Base-by-base conservation (phyloP, 2,797 vertebrate genomes). In the Salmo trutta region DNA sequence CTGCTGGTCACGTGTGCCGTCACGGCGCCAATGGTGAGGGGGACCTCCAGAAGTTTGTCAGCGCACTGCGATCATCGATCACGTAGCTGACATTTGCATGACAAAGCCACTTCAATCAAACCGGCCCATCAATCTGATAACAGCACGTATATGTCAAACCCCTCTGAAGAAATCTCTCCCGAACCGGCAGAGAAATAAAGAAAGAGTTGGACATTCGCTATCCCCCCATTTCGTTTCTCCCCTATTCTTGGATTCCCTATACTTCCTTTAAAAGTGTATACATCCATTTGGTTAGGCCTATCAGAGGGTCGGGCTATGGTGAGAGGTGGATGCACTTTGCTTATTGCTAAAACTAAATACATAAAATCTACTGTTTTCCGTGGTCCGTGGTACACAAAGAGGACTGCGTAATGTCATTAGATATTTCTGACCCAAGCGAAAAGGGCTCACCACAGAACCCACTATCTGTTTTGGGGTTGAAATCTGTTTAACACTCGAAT, bases 71-170 rank as follows among this genome's bases (percentile, higher is more conserved):
- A 92, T 88, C 96, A 98, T 99, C 97, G 96, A 99, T 99, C 98
- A 99, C 93, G 92, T 86, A 87, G 87, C 86, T 95, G 96, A 93
- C 96, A 98, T 98, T 95, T 96, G 95, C 96, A 94, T 98, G 97
- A 99, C 97, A 99, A 99, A 98, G 96, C 94, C 93, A 95, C 95
- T 98, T 99, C 98, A 98, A 98, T 99, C 97, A 99, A 96, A 96
- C 91, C 90, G 91, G 93, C 94, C 97, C 97, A 99, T 99, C 98
- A 96, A 99, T 99, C 98, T 98, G 97, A 97, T 96, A 93, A 94
- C 92, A 95, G 96, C 96, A 86, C 93, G 93, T 93, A 94, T 93
- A 94, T 96, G 96, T 98, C 97, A 98, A 95, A 93, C 93, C 93
- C 33, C 91, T 93, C 90, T 94, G 94, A 95, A 93, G 41, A 95